These are phyloP conservation scores for Homalodisca vitripennis DNA, from an alignment of 1,140 invertebrate species.

Conservation along the genomic window DNA sequence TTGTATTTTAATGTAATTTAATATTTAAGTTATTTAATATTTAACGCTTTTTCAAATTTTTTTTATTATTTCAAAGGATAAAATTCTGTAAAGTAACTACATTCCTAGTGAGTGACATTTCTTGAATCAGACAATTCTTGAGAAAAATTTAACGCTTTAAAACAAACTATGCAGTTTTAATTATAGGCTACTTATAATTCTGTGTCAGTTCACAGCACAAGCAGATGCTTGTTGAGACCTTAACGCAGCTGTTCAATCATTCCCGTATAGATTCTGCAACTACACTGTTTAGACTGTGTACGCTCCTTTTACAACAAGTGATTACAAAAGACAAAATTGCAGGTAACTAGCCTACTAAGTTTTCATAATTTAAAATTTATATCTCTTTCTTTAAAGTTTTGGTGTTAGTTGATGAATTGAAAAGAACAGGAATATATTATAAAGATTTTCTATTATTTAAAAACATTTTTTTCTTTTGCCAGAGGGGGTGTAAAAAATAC, in stretches of 20 bases:
- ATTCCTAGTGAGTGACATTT: background rate
- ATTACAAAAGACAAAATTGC: background rate
- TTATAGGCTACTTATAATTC: background rate
- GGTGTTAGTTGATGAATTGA: background rate
- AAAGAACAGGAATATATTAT: background rate
- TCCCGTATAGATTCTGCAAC: background rate
- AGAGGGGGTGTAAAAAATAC: background rate
- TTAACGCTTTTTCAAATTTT: background rate
- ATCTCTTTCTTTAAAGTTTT: background rate
- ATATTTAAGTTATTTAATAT: background rate
- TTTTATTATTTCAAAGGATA: background rate
- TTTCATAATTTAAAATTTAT: background rate
- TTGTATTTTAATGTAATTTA: too few species aligned
- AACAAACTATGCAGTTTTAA: background rate
- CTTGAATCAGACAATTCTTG: too few species aligned
- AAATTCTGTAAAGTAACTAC: background rate
- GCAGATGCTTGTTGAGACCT: background rate
- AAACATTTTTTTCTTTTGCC: background rate
- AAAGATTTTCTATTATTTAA: background rate
- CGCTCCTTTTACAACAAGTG: background rate
- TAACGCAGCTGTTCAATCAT: background rate
- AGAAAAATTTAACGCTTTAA: background rate
- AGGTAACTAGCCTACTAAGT: background rate
- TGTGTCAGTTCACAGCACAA: constrained; percentile 4
- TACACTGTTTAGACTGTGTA: background rate